Conservation (phyloP, 2,797 vertebrate genomes). For the Lepilemur septentrionalis region DNA sequence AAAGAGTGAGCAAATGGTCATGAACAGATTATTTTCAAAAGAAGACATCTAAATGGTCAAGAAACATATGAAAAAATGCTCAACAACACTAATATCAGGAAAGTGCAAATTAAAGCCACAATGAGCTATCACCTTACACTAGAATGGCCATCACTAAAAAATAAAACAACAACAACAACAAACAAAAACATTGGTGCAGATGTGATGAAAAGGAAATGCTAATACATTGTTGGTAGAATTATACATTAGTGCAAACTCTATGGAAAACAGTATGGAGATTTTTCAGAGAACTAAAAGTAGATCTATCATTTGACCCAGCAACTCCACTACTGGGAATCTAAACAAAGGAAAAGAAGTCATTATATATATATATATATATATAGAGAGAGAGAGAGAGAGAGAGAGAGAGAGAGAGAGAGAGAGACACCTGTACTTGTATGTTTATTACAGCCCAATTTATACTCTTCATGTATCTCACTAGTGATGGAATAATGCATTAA, state of each 20-base stretch:
- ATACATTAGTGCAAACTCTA: neutral
- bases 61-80: neutral
- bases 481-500: neutral
- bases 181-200: neutral
- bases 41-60: neutral
- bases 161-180: neutral
- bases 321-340: neutral
- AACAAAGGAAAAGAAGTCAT: neutral
- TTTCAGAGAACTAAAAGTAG: neutral
- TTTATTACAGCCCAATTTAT: neutral
- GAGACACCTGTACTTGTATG: neutral
- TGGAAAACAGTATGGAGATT: neutral
- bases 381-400: too few relatives aligned
- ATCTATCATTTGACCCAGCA: neutral
- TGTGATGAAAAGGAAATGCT: neutral
- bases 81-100: neutral
- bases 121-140: neutral
- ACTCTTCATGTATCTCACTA: constrained; percentile 11
- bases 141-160: neutral
- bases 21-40: neutral
- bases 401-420: too few relatives aligned
- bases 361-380: neutral
- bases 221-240: neutral
- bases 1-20: neutral
- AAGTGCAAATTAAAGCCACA: neutral